phyloP scores from a whole-genome alignment of 2,888 invertebrate genomes.

The Drosophila recens region DNA sequence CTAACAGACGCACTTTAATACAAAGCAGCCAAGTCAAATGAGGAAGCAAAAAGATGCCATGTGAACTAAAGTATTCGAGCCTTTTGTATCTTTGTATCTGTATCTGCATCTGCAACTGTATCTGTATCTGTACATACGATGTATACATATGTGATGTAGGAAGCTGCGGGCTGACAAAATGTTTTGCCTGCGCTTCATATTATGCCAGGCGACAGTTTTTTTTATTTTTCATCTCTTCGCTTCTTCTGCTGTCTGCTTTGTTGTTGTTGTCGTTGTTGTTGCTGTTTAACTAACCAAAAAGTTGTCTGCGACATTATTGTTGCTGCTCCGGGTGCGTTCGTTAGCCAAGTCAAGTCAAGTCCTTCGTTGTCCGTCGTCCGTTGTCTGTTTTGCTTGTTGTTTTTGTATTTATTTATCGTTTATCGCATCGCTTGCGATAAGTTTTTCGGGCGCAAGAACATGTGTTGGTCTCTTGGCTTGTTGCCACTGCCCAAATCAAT shows the following conservation, averaged over 20 bases:
- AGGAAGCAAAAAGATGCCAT: slow-evolving; percentile 63
- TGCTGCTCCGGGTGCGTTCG: slow-evolving; percentile 39
- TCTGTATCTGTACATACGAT: slow-evolving; percentile 24
- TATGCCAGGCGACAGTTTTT: slow-evolving; percentile 64
- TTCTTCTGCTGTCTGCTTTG: not conserved
- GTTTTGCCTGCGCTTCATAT: slow-evolving; percentile 66
- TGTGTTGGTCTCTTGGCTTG: slow-evolving; percentile 79
- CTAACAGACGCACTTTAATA: slow-evolving; percentile 27
- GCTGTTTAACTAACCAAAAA: slow-evolving; percentile 69
- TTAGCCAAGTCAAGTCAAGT: slow-evolving; percentile 26
- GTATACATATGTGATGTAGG: slow-evolving; percentile 39
- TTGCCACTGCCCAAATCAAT: slow-evolving; percentile 67
- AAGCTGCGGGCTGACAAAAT: slow-evolving; percentile 65
- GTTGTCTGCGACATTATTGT: slow-evolving; percentile 62
- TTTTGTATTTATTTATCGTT: slow-evolving; percentile 78
- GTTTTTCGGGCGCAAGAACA: slow-evolving; percentile 84
- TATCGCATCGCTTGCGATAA: slow-evolving; percentile 80
- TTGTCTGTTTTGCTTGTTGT: slow-evolving; percentile 28
- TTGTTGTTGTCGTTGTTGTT: slow-evolving; percentile 35
- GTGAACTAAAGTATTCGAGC: slow-evolving; percentile 42
- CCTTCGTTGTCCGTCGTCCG: not conserved
- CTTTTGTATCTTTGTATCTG: slow-evolving; percentile 34
- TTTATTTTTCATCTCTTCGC: slow-evolving; percentile 10
- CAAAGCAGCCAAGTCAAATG: slow-evolving; percentile 48
- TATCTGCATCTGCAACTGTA: slow-evolving; percentile 25